Base-by-base conservation (phyloP, 2,797 vertebrate genomes). In the Macroramphosus scolopax region DNA sequence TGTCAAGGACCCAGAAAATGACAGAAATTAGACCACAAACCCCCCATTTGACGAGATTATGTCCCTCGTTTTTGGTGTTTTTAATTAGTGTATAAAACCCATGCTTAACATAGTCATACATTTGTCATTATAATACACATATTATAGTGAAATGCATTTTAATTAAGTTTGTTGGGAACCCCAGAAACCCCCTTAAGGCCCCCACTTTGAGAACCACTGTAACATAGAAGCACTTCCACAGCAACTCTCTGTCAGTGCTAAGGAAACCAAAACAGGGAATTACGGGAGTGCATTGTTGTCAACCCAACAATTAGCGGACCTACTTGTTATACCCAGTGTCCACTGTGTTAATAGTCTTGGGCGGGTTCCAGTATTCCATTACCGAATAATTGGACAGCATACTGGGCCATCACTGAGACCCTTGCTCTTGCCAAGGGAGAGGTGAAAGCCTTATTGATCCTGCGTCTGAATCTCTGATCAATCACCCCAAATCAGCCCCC, bases 311-410 rank as follows among this genome's bases (percentile, higher is more conserved):
- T 85, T 85, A 85, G 77, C 70, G 36, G 68, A 54, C 57, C 61
- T 65, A 46, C 63, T 77, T 45, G 47, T 61, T 54, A 28, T 84
- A 82, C 68, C 75, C 43, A 30, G 73, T 47, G 78, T 75, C 68
- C 75, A 32, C 43, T 18, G 72, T 81, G 80, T 81, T 85, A 85
- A 87, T 79, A 68, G 82, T 83, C 70, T 79, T 85, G 82, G 86
- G 75, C 56, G 47, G 64, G 51, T 63, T 87, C 79, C 84, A 84
- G 72, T 83, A 60, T 80, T 83, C 78, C 76, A 81, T 87, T 87
- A 84, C 75, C 64, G 82, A 84, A 83, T 88, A 84, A 88, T 86
- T 88, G 86, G 86, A 87, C 77, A 80, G 75, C 60, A 65, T 63
- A 72, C 76, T 61, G 59, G 78, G 73, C 75, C 76, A 77, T 78